These are phyloP conservation scores for Dryas iulia DNA, from an alignment of 1,140 invertebrate species.

Conservation along the genomic window DNA sequence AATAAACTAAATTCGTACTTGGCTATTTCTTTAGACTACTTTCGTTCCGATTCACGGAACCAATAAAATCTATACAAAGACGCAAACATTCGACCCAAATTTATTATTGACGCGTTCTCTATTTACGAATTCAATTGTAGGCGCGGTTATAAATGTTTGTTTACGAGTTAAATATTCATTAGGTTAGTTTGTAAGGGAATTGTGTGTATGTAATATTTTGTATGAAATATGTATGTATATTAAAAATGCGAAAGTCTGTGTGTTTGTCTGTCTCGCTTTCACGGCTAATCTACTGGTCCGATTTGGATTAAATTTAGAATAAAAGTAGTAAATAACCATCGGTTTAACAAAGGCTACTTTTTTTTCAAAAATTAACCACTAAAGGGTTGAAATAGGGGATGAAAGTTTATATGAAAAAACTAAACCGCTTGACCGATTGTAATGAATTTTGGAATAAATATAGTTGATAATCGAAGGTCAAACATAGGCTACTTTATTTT, in stretches of 20 bases:
- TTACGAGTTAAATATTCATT: neutral
- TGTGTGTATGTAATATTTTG: neutral
- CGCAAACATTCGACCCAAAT: constrained; percentile 11
- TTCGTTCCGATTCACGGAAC: neutral
- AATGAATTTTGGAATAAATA: too few species aligned
- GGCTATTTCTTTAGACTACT: neutral
- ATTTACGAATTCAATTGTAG: constrained; percentile 2
- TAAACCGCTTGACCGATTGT: too few species aligned
- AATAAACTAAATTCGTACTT: neutral
- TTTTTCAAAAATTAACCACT: too few species aligned
- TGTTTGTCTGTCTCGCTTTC: neutral
- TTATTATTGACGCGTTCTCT: constrained; percentile 1
- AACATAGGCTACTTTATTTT: too few species aligned
- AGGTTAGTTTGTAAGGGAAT: neutral
- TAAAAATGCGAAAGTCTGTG: neutral
- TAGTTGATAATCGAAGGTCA: too few species aligned
- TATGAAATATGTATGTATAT: neutral
- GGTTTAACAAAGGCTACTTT: too few species aligned
- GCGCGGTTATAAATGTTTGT: neutral
- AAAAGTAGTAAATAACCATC: too few species aligned
- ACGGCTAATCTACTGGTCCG: too few species aligned
- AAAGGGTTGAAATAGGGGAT: too few species aligned
- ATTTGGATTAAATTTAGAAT: too few species aligned
- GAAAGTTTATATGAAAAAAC: too few species aligned
- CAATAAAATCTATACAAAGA: constrained; percentile 7